A percentile compares a stretch with the other conserved stretches of the same genome.
Evolutionary conservation across 2,888 invertebrate genomes (phyloP).

Genomic region (Dolichomitus sp.): DNA sequence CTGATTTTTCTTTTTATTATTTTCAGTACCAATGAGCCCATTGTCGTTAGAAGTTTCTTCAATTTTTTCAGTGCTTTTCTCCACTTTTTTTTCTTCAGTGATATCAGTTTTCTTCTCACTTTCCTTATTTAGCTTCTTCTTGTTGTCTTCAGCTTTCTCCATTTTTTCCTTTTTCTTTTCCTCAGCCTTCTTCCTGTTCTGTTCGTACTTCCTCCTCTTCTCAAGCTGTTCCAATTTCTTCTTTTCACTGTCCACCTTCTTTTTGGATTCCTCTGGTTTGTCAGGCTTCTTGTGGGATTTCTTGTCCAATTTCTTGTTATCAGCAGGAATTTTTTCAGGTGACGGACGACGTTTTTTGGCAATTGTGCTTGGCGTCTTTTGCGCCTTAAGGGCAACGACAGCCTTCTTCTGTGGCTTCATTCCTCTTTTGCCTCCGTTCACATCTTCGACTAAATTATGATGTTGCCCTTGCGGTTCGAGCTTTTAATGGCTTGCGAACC

Average conservation of each 20-base stretch:
- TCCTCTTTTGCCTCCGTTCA: conserved; percentile 78
- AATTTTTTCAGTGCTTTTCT: conserved; percentile 73
- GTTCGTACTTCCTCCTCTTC: conserved; percentile 73
- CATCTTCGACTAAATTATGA: conserved; percentile 77
- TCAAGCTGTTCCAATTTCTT: conserved; percentile 65
- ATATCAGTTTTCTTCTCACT: conserved; percentile 75
- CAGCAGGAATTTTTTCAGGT: conserved; percentile 76
- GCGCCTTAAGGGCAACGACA: conserved; percentile 83
- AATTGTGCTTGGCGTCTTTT: conserved; percentile 80
- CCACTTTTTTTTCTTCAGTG: conserved; percentile 76
- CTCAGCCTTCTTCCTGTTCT: conserved; percentile 65
- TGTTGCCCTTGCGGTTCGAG: conserved; percentile 32
- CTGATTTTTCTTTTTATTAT: conserved; percentile 75
- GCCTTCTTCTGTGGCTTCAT: conserved; percentile 86
- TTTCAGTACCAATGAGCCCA: conserved; percentile 73
- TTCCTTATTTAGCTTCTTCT: conserved; percentile 68
- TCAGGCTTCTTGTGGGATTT: conserved; percentile 80
- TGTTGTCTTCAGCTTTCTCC: conserved; percentile 66
- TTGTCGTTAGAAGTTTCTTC: conserved; percentile 54
- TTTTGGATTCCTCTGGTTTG: conserved; percentile 69
- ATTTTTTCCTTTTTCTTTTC: conserved; percentile 64
- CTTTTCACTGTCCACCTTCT: conserved; percentile 61
- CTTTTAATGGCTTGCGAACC: conserved; percentile 39
- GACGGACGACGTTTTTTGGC: conserved; percentile 83
- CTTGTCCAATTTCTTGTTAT: conserved; percentile 69